phyloP scores from a whole-genome alignment of 1,140 invertebrate species.

The Pseudomyrmex pallidus region DNA sequence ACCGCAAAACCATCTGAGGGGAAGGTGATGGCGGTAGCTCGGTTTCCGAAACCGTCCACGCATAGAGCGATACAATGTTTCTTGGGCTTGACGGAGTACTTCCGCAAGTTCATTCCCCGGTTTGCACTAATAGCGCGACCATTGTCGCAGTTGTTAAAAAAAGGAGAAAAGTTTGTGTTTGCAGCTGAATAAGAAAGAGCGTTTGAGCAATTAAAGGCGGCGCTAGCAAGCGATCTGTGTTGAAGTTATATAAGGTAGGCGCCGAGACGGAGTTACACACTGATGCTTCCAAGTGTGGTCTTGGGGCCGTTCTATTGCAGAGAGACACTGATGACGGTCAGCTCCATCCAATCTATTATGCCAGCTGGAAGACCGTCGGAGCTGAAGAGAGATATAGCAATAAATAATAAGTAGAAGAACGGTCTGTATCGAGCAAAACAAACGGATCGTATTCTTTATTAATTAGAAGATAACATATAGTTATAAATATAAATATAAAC shows the following conservation, averaged over 20 bases:
- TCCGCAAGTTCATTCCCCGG: neutral
- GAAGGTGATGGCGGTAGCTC: neutral
- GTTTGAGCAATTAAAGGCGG: no score
- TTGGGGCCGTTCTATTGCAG: slow-evolving; percentile 10
- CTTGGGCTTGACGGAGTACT: neutral
- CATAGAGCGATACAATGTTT: slow-evolving; percentile 88
- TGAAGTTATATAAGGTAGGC: neutral
- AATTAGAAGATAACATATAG: no score
- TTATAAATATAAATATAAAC: no score
- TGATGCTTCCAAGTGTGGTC: neutral
- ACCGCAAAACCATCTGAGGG: neutral
- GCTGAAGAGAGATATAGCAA: neutral
- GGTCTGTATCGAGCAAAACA: no score
- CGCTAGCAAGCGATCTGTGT: neutral
- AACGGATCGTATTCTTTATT: no score
- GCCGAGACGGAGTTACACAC: slow-evolving; percentile 4
- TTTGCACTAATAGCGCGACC: neutral
- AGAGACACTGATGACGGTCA: neutral
- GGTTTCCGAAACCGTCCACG: slow-evolving; percentile 91
- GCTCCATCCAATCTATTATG: slow-evolving; percentile 2
- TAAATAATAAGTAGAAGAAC: no score
- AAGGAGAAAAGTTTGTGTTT: slow-evolving; percentile 48
- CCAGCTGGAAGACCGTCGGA: neutral
- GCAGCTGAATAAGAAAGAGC: neutral
- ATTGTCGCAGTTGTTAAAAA: slow-evolving; percentile 86